phyloP scores from a whole-genome alignment of 23 tunicate species.

The Corella eumyota region DNA sequence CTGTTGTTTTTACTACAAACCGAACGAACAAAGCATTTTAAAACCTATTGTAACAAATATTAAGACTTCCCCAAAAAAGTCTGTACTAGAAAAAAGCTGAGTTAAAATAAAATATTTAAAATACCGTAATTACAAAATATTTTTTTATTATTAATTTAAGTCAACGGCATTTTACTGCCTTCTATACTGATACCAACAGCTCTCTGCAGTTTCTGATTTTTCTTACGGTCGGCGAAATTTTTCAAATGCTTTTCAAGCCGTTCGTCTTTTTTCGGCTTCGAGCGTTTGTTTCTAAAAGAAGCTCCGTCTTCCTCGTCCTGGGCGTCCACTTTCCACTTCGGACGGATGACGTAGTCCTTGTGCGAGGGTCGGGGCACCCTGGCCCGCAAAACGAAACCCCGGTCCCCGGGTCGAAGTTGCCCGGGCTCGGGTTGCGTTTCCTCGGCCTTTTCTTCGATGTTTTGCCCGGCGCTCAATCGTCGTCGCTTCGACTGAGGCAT shows the following conservation, averaged over 20 bases:
- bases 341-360: constrained; percentile 91
- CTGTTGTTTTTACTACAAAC: too few species aligned
- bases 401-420: constrained; percentile 75
- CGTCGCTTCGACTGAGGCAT: constrained; percentile 90
- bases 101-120: too few species aligned
- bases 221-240: constrained; percentile 68
- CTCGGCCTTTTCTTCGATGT: constrained; percentile 2
- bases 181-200: constrained; percentile 86
- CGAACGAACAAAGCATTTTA: too few species aligned
- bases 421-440: constrained; percentile 32
- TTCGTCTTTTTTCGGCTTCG: constrained; percentile 60
- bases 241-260: constrained; percentile 75
- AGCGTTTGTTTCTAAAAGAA: constrained; percentile 11
- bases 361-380: constrained; percentile 94
- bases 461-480: constrained; percentile 38
- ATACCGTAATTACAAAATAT: too few species aligned
- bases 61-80: too few species aligned
- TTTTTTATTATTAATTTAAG: too few species aligned
- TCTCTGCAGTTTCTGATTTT: constrained; percentile 59
- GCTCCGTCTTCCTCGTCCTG: constrained; percentile 42
- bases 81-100: too few species aligned
- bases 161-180: constrained; percentile 77
- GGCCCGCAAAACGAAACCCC: constrained; percentile 94
- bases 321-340: constrained; percentile 79
- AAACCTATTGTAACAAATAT: too few species aligned